A percentile compares a stretch with the other conserved stretches of the same genome.
These are phyloP conservation scores for Mus pahari DNA, from an alignment of 2,113 vertebrate species.

Conservation along the genomic window DNA sequence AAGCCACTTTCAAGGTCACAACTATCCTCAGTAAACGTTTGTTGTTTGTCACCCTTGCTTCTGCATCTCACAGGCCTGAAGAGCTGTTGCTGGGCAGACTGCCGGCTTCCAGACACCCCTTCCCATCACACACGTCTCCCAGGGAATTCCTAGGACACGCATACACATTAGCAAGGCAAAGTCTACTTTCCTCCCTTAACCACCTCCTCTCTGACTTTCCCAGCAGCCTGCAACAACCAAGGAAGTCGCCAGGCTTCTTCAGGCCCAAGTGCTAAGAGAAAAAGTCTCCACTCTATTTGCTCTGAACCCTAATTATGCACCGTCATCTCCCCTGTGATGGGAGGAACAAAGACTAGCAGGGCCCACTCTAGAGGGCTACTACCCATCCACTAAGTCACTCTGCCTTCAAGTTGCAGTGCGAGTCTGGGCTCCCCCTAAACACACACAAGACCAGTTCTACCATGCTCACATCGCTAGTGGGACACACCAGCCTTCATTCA, in stretches of 20 bases:
- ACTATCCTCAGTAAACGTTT: neutral
- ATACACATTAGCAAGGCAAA: neutral
- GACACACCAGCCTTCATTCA: neutral
- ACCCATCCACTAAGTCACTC: neutral
- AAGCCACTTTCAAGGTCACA: neutral
- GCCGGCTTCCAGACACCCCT: neutral
- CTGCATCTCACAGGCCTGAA: neutral
- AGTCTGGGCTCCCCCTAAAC: too few species aligned
- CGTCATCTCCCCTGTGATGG: neutral
- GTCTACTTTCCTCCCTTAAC: neutral
- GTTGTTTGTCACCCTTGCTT: neutral
- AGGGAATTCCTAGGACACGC: neutral
- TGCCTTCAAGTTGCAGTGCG: neutral
- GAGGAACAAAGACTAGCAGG: neutral
- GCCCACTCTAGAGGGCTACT: neutral
- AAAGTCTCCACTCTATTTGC: neutral
- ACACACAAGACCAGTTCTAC: neutral
- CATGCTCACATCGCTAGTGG: neutral
- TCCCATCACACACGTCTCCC: neutral
- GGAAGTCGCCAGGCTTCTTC: neutral
- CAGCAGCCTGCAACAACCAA: neutral
- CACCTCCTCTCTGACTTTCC: neutral
- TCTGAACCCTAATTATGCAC: neutral
- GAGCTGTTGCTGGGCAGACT: neutral
- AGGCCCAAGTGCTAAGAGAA: too few species aligned